Evolutionary conservation across 2,888 invertebrate species (phyloP).

Genomic region (Hesperia comma): DNA sequence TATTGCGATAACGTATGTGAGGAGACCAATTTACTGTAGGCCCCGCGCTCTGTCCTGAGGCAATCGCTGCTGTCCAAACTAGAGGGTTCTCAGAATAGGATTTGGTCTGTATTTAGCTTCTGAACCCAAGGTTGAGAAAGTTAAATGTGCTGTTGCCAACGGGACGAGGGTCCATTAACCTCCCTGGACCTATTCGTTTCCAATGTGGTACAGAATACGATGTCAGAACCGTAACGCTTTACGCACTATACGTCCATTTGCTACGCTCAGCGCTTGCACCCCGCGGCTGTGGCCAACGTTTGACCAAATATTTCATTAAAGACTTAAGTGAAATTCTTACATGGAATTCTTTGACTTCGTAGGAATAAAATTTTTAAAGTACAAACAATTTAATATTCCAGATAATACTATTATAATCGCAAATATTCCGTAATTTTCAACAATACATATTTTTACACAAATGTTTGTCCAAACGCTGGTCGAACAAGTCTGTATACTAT

Average conservation of each 20-base stretch:
- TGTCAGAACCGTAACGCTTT: constrained; percentile 9
- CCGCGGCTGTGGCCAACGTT: constrained; percentile 38
- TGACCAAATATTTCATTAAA: constrained; percentile 44
- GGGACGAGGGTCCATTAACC: not conserved
- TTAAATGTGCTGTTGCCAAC: not conserved
- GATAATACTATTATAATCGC: too few relatives aligned
- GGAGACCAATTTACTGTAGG: constrained; percentile 59
- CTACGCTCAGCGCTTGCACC: constrained; percentile 53
- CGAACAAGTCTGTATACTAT: constrained; percentile 45
- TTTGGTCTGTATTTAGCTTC: not conserved
- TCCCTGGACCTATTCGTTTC: not conserved
- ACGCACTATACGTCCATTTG: constrained; percentile 53
- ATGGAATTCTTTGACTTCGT: too few relatives aligned
- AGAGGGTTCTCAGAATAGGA: not conserved
- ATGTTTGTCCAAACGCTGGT: constrained; percentile 38
- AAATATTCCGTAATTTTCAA: too few relatives aligned
- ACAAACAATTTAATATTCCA: too few relatives aligned
- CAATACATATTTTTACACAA: constrained; percentile 16
- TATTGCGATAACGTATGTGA: constrained; percentile 10
- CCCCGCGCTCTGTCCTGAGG: constrained; percentile 20
- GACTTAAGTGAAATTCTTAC: too few relatives aligned
- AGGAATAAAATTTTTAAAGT: too few relatives aligned
- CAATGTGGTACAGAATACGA: not conserved
- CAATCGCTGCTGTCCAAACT: constrained; percentile 28
- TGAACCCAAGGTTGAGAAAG: too few relatives aligned